A percentile compares a stretch with the other conserved stretches of the same genome.
Evolutionary conservation across 2,797 vertebrate species (phyloP).

Genomic region (Champsocephalus gunnari): DNA sequence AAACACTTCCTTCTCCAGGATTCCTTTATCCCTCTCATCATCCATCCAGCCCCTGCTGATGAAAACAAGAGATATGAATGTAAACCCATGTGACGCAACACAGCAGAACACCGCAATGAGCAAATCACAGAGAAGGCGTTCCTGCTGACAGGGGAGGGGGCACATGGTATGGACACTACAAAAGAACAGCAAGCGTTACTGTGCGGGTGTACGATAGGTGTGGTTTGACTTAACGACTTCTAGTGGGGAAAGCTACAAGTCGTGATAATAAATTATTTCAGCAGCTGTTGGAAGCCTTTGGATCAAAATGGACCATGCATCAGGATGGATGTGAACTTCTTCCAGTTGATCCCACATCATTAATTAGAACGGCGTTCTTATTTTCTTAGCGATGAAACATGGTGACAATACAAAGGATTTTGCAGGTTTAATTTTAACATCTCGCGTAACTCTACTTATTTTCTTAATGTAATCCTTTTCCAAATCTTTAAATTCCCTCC

Average conservation of each 20-base stretch:
- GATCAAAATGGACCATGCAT: not conserved
- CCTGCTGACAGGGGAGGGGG: conserved; percentile 36
- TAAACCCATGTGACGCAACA: conserved; percentile 38
- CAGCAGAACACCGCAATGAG: conserved; percentile 39
- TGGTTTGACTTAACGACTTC: not conserved
- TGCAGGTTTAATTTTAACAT: not conserved
- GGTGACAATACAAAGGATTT: conserved; percentile 4
- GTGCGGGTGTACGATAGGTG: conserved; percentile 1
- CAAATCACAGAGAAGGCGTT: conserved; percentile 49
- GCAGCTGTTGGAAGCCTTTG: conserved; percentile 10
- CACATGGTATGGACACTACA: conserved; percentile 26
- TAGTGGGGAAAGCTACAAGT: conserved; percentile 27
- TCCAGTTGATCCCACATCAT: not conserved
- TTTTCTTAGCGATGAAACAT: no score
- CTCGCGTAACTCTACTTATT: not conserved
- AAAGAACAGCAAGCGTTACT: conserved; percentile 26
- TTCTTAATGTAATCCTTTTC: conserved; percentile 3
- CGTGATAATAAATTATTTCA: not conserved
- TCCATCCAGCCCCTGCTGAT: conserved; percentile 26
- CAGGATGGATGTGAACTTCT: not conserved
- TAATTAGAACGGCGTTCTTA: not conserved
- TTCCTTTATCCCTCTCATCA: conserved; percentile 30
- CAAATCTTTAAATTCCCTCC: conserved; percentile 6
- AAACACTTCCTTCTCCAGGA: conserved; percentile 39
- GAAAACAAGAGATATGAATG: conserved; percentile 30